Evolutionary conservation across 1,140 invertebrate species (phyloP), one percentile per base, ranked within the genome.

Genomic region (Gerris buenoi): DNA sequence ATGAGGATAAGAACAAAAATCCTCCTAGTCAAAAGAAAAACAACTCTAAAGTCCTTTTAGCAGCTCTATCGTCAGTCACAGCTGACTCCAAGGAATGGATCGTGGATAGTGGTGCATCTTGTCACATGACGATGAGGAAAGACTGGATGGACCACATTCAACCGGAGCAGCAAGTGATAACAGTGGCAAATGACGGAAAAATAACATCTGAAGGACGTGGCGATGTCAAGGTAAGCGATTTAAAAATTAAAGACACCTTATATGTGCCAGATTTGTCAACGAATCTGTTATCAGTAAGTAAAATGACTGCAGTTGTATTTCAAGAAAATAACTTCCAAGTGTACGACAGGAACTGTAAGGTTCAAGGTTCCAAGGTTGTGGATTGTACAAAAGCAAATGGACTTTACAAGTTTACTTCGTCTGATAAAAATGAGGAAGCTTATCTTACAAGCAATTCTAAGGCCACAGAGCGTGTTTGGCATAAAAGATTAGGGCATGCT

Each of bases 281-380:
- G 5, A 64, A 64, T 27, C 23, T 64, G 22, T 33, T 64, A n/a
- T 64, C 63, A 10, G 63, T 64, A 18, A 64, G 63, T 23, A 64
- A 64, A 33, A 46, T 64, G 10, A 64, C 63, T 33, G 23, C 58
- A 14, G 58, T 60, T 14, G 58, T 60, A 14, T 60, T 60, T 25
- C 10, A 60, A 60, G 22, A 60, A 22, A 22, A 60, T 25, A 13
- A 3, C 23, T 60, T 10, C 23, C 5, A 60, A 60, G 58, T 60
- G 5, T 60, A 13, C 23, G 58, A 60, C 5, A 22, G 23, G 23
- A 22, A 22, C 3, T 60, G 15, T 60, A 60, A 15, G 23, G 22
- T 60, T 13, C 5, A 22, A 13, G 58, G 58, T 15, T 60, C 58
- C 5, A 5, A 13, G 3, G 58, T 60, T 60, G 58, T 60, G 5